Percentiles rank a stretch among this genome's conserved stretches.
These are phyloP conservation scores for Leptodactylus fuscus DNA, from an alignment of 2,113 vertebrate genomes.

Conservation along the genomic window DNA sequence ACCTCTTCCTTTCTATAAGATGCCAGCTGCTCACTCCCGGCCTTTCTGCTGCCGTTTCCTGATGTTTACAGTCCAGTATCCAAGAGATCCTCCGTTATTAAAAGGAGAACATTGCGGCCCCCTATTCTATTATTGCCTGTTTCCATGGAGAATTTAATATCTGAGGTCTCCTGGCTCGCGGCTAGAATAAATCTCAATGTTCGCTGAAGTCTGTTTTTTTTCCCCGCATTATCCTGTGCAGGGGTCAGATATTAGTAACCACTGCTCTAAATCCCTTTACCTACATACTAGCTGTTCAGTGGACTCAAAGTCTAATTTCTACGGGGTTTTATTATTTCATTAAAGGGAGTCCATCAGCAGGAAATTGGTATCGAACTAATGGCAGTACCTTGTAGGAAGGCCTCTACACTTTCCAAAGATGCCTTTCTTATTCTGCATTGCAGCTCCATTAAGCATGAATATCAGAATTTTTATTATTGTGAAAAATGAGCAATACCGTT, in stretches of 20 bases:
- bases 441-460: too few species aligned
- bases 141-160: conserved; percentile 54
- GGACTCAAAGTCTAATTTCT: too few species aligned
- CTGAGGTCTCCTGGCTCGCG: conserved; percentile 2
- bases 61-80: conserved; percentile 26
- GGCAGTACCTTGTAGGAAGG: too few species aligned
- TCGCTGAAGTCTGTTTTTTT: conserved; percentile 25
- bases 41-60: conserved; percentile 17
- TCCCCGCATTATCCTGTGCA: conserved; percentile 7
- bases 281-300: too few species aligned
- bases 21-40: not conserved
- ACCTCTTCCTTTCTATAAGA: not conserved
- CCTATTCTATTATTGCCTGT: conserved; percentile 8
- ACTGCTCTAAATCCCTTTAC: too few species aligned
- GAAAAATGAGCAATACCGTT: too few species aligned
- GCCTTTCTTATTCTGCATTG: too few species aligned
- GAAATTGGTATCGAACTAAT: too few species aligned
- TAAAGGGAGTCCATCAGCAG: too few species aligned
- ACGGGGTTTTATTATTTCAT: too few species aligned
- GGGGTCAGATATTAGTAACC: not conserved
- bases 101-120: conserved; percentile 24
- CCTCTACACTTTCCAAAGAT: too few species aligned
- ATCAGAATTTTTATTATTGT: too few species aligned
- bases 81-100: conserved; percentile 12
- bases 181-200: conserved; percentile 26